These are phyloP conservation scores for Dusona sp. DNA, from an alignment of 2,888 invertebrate genomes.

Conservation along the genomic window DNA sequence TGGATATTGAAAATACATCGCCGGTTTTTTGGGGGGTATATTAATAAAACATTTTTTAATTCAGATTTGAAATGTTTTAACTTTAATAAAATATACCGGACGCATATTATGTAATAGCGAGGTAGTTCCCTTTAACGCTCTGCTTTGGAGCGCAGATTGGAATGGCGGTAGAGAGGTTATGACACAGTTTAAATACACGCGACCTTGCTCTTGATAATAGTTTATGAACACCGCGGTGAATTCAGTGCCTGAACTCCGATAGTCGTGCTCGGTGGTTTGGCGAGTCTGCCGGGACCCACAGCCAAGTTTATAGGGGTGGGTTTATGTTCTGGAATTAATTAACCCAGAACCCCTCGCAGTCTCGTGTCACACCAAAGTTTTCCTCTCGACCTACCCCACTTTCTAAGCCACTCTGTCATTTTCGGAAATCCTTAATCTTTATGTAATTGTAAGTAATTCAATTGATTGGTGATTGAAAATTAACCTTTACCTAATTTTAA, in stretches of 20 bases:
- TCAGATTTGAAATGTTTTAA: not conserved
- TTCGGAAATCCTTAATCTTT: not conserved
- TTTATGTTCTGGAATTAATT: slow-evolving; percentile 83
- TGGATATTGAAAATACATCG: no score
- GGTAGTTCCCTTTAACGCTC: slow-evolving; percentile 63
- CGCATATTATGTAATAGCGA: slow-evolving; percentile 65
- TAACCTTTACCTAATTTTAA: not conserved
- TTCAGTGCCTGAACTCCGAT: slow-evolving; percentile 58
- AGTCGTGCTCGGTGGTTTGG: slow-evolving; percentile 48
- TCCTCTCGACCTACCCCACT: slow-evolving; percentile 50
- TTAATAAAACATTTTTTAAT: not conserved
- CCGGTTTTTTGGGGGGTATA: no score
- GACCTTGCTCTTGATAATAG: slow-evolving; percentile 82
- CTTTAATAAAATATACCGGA: slow-evolving; percentile 71
- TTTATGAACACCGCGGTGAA: slow-evolving; percentile 77
- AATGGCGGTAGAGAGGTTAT: slow-evolving; percentile 59
- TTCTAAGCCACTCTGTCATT: slow-evolving; percentile 23
- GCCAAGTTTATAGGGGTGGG: slow-evolving; percentile 70
- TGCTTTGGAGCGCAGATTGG: slow-evolving; percentile 35
- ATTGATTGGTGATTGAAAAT: not conserved
- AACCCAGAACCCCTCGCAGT: slow-evolving; percentile 78
- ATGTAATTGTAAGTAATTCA: not conserved
- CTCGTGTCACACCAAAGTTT: slow-evolving; percentile 41
- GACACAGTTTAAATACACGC: slow-evolving; percentile 81
- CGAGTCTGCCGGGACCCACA: slow-evolving; percentile 48